Base-by-base conservation (phyloP, 2,888 invertebrate genomes). In the Drosophila subquinaria region DNA sequence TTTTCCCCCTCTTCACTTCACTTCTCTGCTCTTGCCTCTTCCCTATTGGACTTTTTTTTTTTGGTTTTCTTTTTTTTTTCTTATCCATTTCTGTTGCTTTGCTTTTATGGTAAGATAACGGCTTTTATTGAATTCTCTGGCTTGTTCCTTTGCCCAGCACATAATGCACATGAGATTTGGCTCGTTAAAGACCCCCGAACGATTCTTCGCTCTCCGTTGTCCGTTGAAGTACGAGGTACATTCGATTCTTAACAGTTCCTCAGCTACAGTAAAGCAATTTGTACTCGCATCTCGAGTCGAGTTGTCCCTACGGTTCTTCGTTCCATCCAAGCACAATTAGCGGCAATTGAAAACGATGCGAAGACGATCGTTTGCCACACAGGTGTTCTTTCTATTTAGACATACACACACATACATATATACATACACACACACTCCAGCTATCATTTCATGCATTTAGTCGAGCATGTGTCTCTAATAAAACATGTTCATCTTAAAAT, bases 91-190 rank as follows among this genome's bases (percentile, higher is more conserved):
- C 38, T 30, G 38, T 43, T 62, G 17, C 33, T 55, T 71, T 56
- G 63, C 76, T 72, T 73, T 79, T 79, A 79, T 81, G 81, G 81
- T 62, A 73, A 81, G 45, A 47, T 67, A 83, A 85, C 85, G 83
- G 82, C 45, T 82, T 56, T 51, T 23, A 62, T 56, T 56, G 43
- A 52, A 61, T 73, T 61, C 52, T 33, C 45, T 48, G 47, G 55
- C 71, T 73, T 56, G 61, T 63, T 74, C 70, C 66, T 51, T 75
- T 69, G 76, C 35, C 65, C 73, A 74, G 56, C 59, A 45, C 33
- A 56, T 43, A 67, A 73, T 73, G 73, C 69, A 51, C 74, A 75
- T 75, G 75, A 66, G 53, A 59, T 56, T 68, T 50, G 52, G 60
- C 67, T 75, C 75, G 75, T 75, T 75, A 68, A 71, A 64, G 53